Conservation (phyloP, 2,797 vertebrate genomes). For the Smutsia temminckii region DNA sequence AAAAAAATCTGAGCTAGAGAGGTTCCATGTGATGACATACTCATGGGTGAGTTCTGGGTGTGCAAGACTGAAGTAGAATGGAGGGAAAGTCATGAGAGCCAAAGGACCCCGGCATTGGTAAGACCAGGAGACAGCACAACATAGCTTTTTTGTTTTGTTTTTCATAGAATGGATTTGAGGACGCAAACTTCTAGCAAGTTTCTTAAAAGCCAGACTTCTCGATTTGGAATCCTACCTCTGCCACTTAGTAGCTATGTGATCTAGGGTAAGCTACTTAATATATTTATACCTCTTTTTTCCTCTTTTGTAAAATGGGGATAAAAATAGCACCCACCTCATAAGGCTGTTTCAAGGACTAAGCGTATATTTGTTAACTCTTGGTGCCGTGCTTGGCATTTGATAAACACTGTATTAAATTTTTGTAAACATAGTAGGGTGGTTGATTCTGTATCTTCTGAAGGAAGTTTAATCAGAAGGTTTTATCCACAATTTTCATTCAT, state of each 20-base stretch:
- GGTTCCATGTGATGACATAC: neutral
- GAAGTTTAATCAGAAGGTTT: neutral
- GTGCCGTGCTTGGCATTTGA: neutral
- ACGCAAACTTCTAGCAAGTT: neutral
- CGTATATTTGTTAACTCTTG: neutral
- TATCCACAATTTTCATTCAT: neutral
- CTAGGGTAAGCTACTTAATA: neutral
- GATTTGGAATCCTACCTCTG: neutral
- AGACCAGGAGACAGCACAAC: neutral
- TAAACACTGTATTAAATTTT: neutral
- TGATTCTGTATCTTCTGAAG: neutral
- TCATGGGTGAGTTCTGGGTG: neutral
- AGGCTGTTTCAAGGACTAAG: neutral
- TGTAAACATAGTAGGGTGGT: neutral
- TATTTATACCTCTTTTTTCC: neutral
- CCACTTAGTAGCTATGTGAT: neutral
- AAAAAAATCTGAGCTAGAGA: neutral
- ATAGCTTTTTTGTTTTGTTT: neutral
- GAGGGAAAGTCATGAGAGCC: neutral
- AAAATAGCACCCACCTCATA: neutral
- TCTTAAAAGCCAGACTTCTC: neutral
- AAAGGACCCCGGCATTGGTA: neutral
- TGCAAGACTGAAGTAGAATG: neutral
- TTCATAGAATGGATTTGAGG: neutral
- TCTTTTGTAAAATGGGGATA: neutral